Percentiles rank a stretch among this genome's conserved stretches.
phyloP scores from a whole-genome alignment of 1,140 invertebrate genomes.

The Colletes latitarsis region DNA sequence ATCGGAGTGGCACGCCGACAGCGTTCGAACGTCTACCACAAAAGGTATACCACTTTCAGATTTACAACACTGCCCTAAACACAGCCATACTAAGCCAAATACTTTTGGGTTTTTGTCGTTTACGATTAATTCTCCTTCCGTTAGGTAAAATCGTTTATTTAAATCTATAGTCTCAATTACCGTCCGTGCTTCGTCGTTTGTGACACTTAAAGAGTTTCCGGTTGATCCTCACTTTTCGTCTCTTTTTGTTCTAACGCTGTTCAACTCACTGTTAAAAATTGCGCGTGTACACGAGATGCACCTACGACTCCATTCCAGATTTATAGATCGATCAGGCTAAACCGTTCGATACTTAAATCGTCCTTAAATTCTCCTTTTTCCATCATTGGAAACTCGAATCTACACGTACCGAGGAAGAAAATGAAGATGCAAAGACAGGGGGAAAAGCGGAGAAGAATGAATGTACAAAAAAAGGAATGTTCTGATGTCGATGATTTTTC shows the following conservation, averaged over 20 bases:
- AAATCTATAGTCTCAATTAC: conserved; percentile 48
- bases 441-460: neutral
- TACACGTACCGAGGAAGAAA: neutral
- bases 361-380: neutral
- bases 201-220: neutral
- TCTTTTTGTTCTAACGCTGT: neutral
- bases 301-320: conserved; percentile 17
- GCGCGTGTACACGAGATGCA: conserved; percentile 26
- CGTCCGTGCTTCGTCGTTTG: conserved; percentile 16
- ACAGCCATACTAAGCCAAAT: conserved; percentile 81
- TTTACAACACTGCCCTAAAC: conserved; percentile 78
- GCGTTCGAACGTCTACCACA: conserved; percentile 65
- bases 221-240: conserved; percentile 26
- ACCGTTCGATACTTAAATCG: neutral
- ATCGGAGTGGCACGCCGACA: conserved; percentile 47
- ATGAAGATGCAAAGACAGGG: neutral
- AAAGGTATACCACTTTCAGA: conserved; percentile 69
- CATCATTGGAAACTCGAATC: neutral
- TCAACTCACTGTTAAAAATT: conserved; percentile 28
- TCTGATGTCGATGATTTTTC: neutral
- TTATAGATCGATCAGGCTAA: neutral
- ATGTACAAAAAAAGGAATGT: conserved; percentile 32
- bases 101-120: conserved; percentile 76
- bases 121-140: conserved; percentile 60
- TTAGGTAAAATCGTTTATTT: conserved; percentile 59